Evolutionary conservation across 1,140 invertebrate species (phyloP), one percentile per base, ranked within the genome.

Genomic region (Drosophila pachea): DNA sequence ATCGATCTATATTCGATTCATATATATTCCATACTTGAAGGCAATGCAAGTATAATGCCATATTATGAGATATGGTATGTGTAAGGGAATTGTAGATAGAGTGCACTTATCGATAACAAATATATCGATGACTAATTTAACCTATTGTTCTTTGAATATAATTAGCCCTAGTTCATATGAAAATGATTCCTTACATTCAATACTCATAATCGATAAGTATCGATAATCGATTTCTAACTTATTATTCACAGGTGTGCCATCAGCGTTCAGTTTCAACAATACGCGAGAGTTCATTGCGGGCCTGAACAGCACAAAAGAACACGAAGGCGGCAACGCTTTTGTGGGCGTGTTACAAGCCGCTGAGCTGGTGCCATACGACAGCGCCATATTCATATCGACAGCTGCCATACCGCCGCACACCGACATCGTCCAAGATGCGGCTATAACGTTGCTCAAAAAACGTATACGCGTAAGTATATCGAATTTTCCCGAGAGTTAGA

Each of bases 351-450:
- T 88, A 8, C 86, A 88, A 59, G 89, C 90, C 7, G 89, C 90
- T 0, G 91, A 91, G 53, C 74, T 92, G 33, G 90, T 92, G 36
- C 92, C 92, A 2, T 92, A 92, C 62, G 92, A 92, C 78, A 92
- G 91, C 74, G 92, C 92, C 0, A 88, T 92, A 0, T 92, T 92
- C 76, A 87, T 92, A 7, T 89, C 91, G 8, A 91, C 92, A 0
- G 90, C 91, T 56, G 76, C 84, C 32, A 83, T 90, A 29, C 79
- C 91, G 52, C 89, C 89, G 2, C 90, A 92, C 52, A 88, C 89
- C 4, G 90, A 91, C 65, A 69, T 90, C 12, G 83, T 91, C 14
- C 90, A 91, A 16, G 72, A 91, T 54, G 90, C 91, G 11, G 73
- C 91, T 42, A 90, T 91, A 38, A 91, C 91, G 2, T 70, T 92